Conservation (phyloP, 2,113 vertebrate species). For the Synchiropus splendidus region DNA sequence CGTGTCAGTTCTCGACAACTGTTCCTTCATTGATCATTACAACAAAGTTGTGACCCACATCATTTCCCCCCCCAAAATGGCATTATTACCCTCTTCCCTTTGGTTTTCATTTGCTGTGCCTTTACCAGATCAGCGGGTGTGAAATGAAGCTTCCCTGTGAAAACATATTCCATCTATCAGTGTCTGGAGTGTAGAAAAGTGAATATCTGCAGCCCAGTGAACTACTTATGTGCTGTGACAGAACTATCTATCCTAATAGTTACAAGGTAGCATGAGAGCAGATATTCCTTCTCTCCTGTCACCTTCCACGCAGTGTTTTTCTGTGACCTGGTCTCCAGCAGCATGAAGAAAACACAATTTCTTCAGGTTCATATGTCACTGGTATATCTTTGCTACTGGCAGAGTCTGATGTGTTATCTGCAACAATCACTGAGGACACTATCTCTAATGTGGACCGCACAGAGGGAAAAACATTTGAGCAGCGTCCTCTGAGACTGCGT, state of each 20-base stretch:
- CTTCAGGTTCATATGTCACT: conserved; percentile 23
- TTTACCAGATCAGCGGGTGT: conserved; percentile 17
- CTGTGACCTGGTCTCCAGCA: conserved; percentile 2
- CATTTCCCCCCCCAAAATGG: conserved; percentile 7
- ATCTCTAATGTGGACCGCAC: conserved; percentile 25
- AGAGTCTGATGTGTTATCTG: conserved; percentile 25
- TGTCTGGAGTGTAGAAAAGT: conserved; percentile 38
- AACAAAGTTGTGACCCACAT: neutral
- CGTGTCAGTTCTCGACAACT: too few species aligned
- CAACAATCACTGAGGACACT: conserved; percentile 19
- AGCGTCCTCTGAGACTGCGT: conserved; percentile 14
- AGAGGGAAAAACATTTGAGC: conserved; percentile 7
- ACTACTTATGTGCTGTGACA: conserved; percentile 35
- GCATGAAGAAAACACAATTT: conserved; percentile 21
- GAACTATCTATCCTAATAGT: conserved; percentile 47
- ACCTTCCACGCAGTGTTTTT: conserved; percentile 18
- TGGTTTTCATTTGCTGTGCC: conserved; percentile 10
- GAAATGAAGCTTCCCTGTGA: conserved; percentile 28
- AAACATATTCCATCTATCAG: conserved; percentile 33
- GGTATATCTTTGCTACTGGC: conserved; percentile 10
- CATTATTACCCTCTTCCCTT: conserved; percentile 1
- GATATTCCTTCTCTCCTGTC: conserved; percentile 20
- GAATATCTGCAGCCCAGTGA: conserved; percentile 43
- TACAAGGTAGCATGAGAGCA: conserved; percentile 26
- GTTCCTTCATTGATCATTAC: too few species aligned